Base-by-base conservation (phyloP, 2,113 vertebrate species). In the Neodon shergylaensis region DNA sequence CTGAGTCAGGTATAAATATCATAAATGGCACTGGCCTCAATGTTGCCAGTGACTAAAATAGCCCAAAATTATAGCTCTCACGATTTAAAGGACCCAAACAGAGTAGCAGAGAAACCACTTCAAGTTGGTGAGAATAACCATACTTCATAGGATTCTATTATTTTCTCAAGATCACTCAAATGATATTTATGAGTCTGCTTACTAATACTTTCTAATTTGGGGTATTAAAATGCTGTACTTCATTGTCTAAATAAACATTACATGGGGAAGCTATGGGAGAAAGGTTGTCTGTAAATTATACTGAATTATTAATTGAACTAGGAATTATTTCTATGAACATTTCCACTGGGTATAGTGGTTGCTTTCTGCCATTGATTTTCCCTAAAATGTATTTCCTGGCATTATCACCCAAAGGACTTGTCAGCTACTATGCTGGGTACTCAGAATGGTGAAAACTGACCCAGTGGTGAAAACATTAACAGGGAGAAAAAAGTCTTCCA, bases 11-110 rank as follows among this genome's bases (percentile, higher is more conserved):
- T 87, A 87, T 86, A 89, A 85, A 68, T 91, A 72, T 73, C 42
- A 5, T 72, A 90, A 87, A 26, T 72, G 22, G 74, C 83, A 84
- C 39, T 91, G 19, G 54, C 63, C 63, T 93, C 86, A 78, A 76
- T 94, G 68, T 88, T 52, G 74, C 13, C 42, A 91, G 47, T 92
- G 96, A 95, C n/a, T 87, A 95, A 95, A 96, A 89, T 77, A 92
- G 28, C 70, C 91, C 22, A 66, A 96, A 93, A 95, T 83, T 87
- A 65, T 82, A 87, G 11, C 54, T 94, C 47, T 92, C 12, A 95
- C 88, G 47, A 87, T 65, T 54, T 77, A 90, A 94, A 68, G 63
- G 12, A 16, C 44, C 83, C 31, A 74, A 92, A 95, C 68, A 90
- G 22, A 84, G 10, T 54, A 95, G 42, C n/a, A 86, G 42, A 87